phyloP scores from a whole-genome alignment of 92 coral and sea anemone species.

The Bergia puertoricense region DNA sequence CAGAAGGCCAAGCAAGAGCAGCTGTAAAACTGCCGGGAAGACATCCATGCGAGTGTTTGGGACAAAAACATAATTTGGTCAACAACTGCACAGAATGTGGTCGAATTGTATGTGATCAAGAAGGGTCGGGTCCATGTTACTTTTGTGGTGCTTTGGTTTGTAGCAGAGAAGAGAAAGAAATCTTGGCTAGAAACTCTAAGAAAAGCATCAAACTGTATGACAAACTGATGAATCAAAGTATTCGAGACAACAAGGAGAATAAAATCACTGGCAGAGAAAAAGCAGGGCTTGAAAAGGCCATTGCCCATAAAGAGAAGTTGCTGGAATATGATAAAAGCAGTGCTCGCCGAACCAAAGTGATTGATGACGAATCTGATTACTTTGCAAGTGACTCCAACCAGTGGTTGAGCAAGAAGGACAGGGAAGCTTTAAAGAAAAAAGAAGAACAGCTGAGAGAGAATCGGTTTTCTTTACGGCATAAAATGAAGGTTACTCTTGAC shows the following conservation, averaged over 20 bases:
- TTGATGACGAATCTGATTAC: conserved; percentile 97
- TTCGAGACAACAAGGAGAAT: conserved; percentile 33
- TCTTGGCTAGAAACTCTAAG: conserved; percentile 88
- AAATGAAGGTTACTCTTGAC: conserved; percentile 91
- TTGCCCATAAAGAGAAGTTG: conserved; percentile 85
- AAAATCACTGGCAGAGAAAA: conserved; percentile 40
- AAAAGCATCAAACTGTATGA: conserved; percentile 82
- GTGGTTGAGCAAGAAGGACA: conserved; percentile 85
- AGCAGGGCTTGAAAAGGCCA: conserved; percentile 75
- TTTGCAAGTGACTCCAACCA: conserved; percentile 84
- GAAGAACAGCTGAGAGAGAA: conserved; percentile 79
- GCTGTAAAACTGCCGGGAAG: conserved; percentile 95
- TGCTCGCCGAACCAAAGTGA: conserved; percentile 93
- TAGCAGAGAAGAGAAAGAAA: conserved; percentile 80
- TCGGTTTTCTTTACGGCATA: conserved; percentile 77
- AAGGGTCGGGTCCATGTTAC: conserved; percentile 97
- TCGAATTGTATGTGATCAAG: conserved; percentile 91
- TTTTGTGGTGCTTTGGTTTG: conserved; percentile 96
- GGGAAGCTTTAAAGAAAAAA: conserved; percentile 69
- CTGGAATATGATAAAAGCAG: conserved; percentile 93
- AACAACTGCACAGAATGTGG: conserved; percentile 96
- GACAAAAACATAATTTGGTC: conserved; percentile 83
- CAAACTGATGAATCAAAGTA: conserved; percentile 71
- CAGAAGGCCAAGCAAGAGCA: conserved; percentile 87
- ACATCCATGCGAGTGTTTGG: conserved; percentile 95